A percentile compares a stretch with the other conserved stretches of the same genome.
Evolutionary conservation across 1,140 invertebrate genomes (phyloP).

Genomic region (Hermetia illucens): DNA sequence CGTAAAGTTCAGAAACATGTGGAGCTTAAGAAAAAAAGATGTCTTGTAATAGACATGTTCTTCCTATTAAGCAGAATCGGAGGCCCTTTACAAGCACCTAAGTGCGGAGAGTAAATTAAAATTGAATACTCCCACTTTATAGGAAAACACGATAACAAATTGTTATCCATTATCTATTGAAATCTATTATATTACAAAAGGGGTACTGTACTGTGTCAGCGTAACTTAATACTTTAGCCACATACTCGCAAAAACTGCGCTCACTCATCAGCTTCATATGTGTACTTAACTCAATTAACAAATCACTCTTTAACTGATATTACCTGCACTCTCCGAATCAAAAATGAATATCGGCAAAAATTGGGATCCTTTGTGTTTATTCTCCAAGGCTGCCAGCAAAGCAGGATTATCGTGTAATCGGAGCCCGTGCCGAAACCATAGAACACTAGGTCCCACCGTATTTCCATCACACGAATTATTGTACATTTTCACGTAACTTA

Average conservation of each 20-base stretch:
- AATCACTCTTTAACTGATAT: slow-evolving; percentile 8
- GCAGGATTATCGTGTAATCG: slow-evolving; percentile 62
- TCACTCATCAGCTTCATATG: slow-evolving; percentile 7
- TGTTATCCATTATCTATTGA: not conserved
- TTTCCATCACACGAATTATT: slow-evolving; percentile 1
- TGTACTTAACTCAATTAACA: slow-evolving; percentile 13
- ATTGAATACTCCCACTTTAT: slow-evolving; percentile 12
- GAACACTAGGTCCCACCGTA: slow-evolving; percentile 1
- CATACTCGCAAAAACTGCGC: slow-evolving; percentile 12
- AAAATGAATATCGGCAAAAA: slow-evolving; percentile 56
- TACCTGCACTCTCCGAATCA: slow-evolving; percentile 55
- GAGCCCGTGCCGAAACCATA: slow-evolving; percentile 61
- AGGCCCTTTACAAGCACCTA: too few species aligned
- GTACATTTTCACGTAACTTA: too few species aligned
- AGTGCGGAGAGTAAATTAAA: too few species aligned
- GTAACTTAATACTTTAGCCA: slow-evolving; percentile 8
- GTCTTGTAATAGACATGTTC: too few species aligned
- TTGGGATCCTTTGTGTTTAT: slow-evolving; percentile 26
- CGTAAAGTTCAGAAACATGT: too few species aligned
- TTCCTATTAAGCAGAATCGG: too few species aligned
- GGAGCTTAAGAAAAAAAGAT: too few species aligned
- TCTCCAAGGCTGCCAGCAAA: slow-evolving; percentile 39
- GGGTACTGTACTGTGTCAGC: slow-evolving; percentile 5
- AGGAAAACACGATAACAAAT: slow-evolving; percentile 11
- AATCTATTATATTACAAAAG: slow-evolving; percentile 12